Evolutionary conservation across 2,888 invertebrate species (phyloP).

Genomic region (Cantharis rustica): DNA sequence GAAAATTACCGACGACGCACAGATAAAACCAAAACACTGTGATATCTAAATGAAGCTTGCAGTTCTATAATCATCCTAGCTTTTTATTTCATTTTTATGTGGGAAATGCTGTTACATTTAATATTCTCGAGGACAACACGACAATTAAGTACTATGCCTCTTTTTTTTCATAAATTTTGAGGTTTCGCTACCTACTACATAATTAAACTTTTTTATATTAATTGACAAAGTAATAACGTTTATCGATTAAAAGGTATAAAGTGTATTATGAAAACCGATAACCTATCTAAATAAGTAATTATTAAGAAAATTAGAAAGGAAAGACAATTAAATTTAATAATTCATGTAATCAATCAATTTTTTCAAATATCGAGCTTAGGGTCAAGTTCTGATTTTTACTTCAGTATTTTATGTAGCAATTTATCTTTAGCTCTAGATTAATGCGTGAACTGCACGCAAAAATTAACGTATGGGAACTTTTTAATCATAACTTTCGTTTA

Average conservation of each 20-base stretch:
- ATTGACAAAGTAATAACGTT: background rate
- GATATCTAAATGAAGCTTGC: background rate
- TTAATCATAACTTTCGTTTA: background rate
- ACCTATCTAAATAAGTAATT: background rate
- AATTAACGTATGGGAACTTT: background rate
- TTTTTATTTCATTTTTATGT: background rate
- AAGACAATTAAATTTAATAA: background rate
- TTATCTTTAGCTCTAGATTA: background rate
- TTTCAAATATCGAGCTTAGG: background rate
- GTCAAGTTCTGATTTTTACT: background rate
- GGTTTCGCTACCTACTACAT: background rate
- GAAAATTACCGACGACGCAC: conserved; percentile 8
- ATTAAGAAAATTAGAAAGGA: background rate
- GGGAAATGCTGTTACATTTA: background rate
- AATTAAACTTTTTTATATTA: background rate
- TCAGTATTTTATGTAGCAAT: background rate
- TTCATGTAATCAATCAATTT: background rate
- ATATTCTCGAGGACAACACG: background rate
- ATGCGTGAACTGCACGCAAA: background rate
- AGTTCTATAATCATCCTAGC: background rate
- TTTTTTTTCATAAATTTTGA: background rate
- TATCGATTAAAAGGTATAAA: background rate
- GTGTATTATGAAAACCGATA: background rate
- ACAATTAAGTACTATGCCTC: background rate
- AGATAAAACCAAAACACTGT: conserved; percentile 11